Evolutionary conservation across 2,888 invertebrate species (phyloP).

Genomic region (Sialis fuliginosa): DNA sequence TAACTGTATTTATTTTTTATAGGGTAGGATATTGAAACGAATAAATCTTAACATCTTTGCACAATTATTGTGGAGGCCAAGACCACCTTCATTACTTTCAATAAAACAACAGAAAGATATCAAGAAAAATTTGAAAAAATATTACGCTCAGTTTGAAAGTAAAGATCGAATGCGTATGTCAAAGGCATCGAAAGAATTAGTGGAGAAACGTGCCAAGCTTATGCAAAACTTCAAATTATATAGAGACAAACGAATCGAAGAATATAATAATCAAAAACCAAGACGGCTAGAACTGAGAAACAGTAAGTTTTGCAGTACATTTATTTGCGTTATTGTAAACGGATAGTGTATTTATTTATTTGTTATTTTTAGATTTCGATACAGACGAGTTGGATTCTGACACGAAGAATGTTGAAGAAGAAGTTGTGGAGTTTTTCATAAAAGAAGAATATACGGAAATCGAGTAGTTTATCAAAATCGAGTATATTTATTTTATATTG

Average conservation of each 20-base stretch:
- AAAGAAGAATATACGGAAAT: slow-evolving; percentile 79
- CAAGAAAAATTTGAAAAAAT: slow-evolving; percentile 94
- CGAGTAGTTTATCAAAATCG: slow-evolving; percentile 23
- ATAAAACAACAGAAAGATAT: slow-evolving; percentile 84
- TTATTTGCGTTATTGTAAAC: neutral
- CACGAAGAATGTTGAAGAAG: slow-evolving; percentile 76
- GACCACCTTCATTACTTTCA: slow-evolving; percentile 70
- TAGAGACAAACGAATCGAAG: slow-evolving; percentile 51
- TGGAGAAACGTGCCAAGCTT: slow-evolving; percentile 76
- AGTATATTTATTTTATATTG: no score
- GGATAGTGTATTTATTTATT: slow-evolving; percentile 8
- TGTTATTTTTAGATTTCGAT: slow-evolving; percentile 56
- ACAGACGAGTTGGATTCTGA: slow-evolving; percentile 86
- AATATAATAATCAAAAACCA: slow-evolving; percentile 62
- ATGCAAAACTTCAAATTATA: slow-evolving; percentile 77
- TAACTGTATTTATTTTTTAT: neutral
- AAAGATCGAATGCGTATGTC: slow-evolving; percentile 87
- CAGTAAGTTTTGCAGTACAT: slow-evolving; percentile 44
- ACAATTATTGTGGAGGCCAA: slow-evolving; percentile 89
- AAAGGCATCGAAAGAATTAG: slow-evolving; percentile 86
- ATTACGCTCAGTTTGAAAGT: slow-evolving; percentile 87
- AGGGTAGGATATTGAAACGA: slow-evolving; percentile 49
- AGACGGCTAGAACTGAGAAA: slow-evolving; percentile 70
- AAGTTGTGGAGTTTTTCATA: slow-evolving; percentile 93
- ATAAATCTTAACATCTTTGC: slow-evolving; percentile 86